A percentile compares a stretch with the other conserved stretches of the same genome.
Evolutionary conservation across 1,140 invertebrate species (phyloP).

Genomic region (Drosophila tropicalis): DNA sequence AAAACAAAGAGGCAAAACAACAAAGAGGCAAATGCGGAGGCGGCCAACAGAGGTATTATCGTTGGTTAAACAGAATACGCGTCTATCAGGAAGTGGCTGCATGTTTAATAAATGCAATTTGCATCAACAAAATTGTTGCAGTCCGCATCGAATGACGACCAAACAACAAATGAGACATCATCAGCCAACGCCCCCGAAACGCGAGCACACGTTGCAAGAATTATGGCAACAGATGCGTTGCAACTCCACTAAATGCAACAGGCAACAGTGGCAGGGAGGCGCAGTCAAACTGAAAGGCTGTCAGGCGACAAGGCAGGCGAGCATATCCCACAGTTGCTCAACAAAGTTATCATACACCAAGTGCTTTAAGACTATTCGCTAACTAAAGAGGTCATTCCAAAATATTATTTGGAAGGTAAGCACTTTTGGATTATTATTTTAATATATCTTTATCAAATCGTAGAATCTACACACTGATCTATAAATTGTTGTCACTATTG

Average conservation of each 20-base stretch:
- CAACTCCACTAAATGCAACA: slow-evolving; percentile 33
- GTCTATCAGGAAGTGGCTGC: slow-evolving; percentile 46
- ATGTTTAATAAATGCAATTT: slow-evolving; percentile 58
- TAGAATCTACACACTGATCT: too few species aligned
- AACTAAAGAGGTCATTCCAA: too few species aligned
- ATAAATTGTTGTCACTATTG: too few species aligned
- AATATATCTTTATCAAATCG: too few species aligned
- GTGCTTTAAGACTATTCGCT: too few species aligned
- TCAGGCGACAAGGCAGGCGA: background rate
- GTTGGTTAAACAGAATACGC: slow-evolving; percentile 36
- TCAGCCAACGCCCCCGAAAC: slow-evolving; percentile 53
- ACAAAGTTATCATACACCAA: background rate
- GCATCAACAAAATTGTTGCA: slow-evolving; percentile 52
- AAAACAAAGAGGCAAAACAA: slow-evolving; percentile 49
- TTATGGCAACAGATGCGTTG: slow-evolving; percentile 75
- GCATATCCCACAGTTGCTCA: background rate
- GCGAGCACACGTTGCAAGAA: slow-evolving; percentile 54
- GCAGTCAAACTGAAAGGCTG: background rate
- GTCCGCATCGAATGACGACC: slow-evolving; percentile 44
- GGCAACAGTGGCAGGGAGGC: slow-evolving; percentile 13
- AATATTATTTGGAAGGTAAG: too few species aligned
- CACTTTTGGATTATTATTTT: too few species aligned
- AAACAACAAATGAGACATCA: slow-evolving; percentile 72
- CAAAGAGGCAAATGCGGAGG: slow-evolving; percentile 33
- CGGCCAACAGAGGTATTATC: slow-evolving; percentile 21